These are phyloP conservation scores for Neotoma lepida DNA, from an alignment of 2,113 vertebrate species.

Conservation along the genomic window DNA sequence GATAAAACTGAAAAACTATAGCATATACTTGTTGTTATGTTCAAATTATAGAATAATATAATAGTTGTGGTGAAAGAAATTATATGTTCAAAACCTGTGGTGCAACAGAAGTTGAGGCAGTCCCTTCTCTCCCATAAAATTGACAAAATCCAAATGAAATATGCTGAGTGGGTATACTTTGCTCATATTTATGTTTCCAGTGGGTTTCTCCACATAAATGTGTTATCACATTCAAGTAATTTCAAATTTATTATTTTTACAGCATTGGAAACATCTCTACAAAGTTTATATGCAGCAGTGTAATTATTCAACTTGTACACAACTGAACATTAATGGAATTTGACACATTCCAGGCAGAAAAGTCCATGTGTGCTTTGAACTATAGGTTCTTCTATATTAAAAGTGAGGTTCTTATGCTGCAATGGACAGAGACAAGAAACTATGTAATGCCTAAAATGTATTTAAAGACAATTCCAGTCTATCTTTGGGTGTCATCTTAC, in stretches of 20 bases:
- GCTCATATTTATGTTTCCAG: constrained; percentile 10
- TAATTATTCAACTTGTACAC: neutral
- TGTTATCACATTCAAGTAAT: neutral
- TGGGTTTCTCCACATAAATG: neutral
- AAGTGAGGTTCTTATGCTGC: neutral
- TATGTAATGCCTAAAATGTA: neutral
- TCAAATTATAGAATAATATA: neutral
- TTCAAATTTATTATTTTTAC: constrained; percentile 15
- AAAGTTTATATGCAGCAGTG: neutral
- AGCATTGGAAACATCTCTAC: neutral
- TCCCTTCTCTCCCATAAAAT: neutral
- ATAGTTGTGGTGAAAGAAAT: neutral
- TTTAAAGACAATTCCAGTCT: neutral
- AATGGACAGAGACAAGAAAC: constrained; percentile 1
- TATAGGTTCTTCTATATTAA: neutral
- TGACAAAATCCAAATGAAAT: constrained; percentile 31
- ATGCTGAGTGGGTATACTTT: neutral
- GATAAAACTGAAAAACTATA: neutral
- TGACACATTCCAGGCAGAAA: neutral
- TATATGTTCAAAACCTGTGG: constrained; percentile 7
- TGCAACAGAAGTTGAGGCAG: neutral
- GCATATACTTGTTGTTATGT: neutral
- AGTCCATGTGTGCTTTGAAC: neutral
- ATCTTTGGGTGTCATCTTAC: constrained; percentile 29
- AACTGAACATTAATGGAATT: constrained; percentile 3